phyloP scores from a whole-genome alignment of 2,888 invertebrate genomes.

The Panopea generosa region DNA sequence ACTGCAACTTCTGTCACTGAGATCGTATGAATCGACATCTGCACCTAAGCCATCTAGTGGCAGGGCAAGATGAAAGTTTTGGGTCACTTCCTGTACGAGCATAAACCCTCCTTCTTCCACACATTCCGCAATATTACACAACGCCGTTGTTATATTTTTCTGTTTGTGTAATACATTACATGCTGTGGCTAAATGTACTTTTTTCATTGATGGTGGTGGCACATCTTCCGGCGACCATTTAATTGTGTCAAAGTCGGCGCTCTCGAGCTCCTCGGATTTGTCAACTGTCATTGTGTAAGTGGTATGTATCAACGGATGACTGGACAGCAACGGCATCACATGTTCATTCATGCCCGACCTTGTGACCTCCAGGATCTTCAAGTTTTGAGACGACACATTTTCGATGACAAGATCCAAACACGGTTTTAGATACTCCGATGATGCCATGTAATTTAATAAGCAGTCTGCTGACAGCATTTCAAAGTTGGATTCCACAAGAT shows the following conservation, averaged over 20 bases:
- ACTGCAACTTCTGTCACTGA: slow-evolving; percentile 54
- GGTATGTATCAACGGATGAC: slow-evolving; percentile 89
- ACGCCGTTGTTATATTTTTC: slow-evolving; percentile 57
- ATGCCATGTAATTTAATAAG: slow-evolving; percentile 40
- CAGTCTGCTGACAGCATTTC: slow-evolving; percentile 27
- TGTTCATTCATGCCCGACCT: slow-evolving; percentile 64
- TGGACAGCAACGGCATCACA: slow-evolving; percentile 85
- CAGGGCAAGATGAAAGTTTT: slow-evolving; percentile 78
- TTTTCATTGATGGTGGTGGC: slow-evolving; percentile 77
- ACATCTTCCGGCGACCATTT: slow-evolving; percentile 88
- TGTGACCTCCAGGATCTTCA: slow-evolving; percentile 88
- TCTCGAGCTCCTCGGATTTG: slow-evolving; percentile 84
- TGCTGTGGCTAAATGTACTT: slow-evolving; percentile 80
- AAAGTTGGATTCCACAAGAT: slow-evolving; percentile 8
- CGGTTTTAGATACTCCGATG: slow-evolving; percentile 77
- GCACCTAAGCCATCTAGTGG: slow-evolving; percentile 69
- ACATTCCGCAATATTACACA: slow-evolving; percentile 85
- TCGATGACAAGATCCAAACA: slow-evolving; percentile 87
- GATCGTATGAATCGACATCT: slow-evolving; percentile 44
- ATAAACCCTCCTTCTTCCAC: slow-evolving; percentile 88
- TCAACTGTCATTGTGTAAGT: slow-evolving; percentile 88
- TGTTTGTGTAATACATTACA: slow-evolving; percentile 76
- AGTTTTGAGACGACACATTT: slow-evolving; percentile 56
- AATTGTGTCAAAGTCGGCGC: slow-evolving; percentile 85
- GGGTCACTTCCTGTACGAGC: slow-evolving; percentile 85